These are phyloP conservation scores for Phragmatobia fuliginosa DNA, from an alignment of 2,888 invertebrate species.

Conservation along the genomic window DNA sequence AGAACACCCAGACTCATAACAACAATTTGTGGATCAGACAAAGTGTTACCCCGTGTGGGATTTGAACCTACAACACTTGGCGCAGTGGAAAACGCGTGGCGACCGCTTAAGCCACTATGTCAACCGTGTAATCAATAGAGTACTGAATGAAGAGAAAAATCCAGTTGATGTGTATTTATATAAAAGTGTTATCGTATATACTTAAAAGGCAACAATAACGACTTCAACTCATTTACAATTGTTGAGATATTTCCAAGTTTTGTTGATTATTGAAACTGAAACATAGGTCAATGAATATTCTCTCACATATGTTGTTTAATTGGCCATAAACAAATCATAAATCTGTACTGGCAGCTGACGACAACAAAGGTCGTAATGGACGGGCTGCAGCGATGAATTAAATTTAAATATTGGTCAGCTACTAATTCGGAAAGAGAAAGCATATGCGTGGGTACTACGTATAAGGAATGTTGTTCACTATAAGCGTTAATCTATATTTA, in stretches of 20 bases:
- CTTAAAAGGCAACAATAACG: no score
- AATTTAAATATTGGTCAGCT: conserved; percentile 42
- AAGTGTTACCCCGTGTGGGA: no score
- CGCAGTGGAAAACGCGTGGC: no score
- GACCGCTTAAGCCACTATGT: no score
- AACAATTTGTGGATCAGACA: no score
- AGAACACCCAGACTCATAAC: no score
- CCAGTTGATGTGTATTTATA: no score
- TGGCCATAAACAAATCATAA: conserved; percentile 44
- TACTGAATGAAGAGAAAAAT: no score
- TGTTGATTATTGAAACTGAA: conserved; percentile 7
- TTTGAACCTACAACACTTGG: no score
- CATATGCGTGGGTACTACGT: conserved; percentile 44
- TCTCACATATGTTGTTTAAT: conserved; percentile 12
- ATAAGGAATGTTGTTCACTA: conserved; percentile 29
- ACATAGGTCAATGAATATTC: conserved; percentile 6
- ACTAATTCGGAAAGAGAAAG: conserved; percentile 55
- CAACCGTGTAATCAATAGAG: no score
- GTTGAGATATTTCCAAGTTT: neutral
- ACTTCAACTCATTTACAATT: no score
- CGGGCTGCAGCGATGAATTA: conserved; percentile 46
- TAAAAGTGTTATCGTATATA: neutral
- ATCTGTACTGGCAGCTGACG: conserved; percentile 29
- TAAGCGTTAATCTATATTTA: conserved; percentile 14
- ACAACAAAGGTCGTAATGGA: conserved; percentile 41